Evolutionary conservation across 2,797 vertebrate genomes (phyloP).

Genomic region (Myotis daubentonii): DNA sequence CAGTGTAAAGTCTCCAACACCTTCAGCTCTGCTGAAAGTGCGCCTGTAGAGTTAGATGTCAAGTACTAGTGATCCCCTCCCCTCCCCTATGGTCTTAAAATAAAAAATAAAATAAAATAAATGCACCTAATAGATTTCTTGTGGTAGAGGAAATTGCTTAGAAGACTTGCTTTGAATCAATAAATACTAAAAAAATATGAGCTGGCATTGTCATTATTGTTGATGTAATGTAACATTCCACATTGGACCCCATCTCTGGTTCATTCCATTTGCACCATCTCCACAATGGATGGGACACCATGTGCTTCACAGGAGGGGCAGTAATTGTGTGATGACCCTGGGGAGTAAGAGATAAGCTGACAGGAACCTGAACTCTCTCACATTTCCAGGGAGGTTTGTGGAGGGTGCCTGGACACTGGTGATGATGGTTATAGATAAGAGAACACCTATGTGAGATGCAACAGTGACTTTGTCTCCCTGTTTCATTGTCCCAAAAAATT

Average conservation of each 20-base stretch:
- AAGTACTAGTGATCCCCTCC: background rate
- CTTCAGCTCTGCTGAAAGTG: background rate
- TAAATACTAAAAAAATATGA: background rate
- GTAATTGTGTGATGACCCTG: too few relatives aligned
- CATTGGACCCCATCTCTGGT: background rate
- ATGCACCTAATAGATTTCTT: background rate
- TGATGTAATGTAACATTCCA: background rate
- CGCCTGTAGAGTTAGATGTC: background rate
- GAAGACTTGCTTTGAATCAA: background rate
- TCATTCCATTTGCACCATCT: background rate
- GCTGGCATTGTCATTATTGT: background rate
- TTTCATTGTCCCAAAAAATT: background rate
- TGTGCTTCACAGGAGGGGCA: background rate
- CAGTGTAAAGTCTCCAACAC: background rate
- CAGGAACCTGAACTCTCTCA: background rate
- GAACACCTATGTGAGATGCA: background rate
- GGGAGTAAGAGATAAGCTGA: too few relatives aligned
- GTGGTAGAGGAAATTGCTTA: background rate
- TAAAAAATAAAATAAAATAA: too few relatives aligned
- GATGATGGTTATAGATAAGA: too few relatives aligned
- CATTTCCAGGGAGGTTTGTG: accelerated
- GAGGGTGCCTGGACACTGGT: background rate
- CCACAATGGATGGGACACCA: background rate
- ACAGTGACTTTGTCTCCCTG: background rate
- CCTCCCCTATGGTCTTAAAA: background rate